Evolutionary conservation across 1,140 invertebrate genomes (phyloP), one percentile per base, ranked within the genome.

Genomic region (Zaprionus camerounensis): DNA sequence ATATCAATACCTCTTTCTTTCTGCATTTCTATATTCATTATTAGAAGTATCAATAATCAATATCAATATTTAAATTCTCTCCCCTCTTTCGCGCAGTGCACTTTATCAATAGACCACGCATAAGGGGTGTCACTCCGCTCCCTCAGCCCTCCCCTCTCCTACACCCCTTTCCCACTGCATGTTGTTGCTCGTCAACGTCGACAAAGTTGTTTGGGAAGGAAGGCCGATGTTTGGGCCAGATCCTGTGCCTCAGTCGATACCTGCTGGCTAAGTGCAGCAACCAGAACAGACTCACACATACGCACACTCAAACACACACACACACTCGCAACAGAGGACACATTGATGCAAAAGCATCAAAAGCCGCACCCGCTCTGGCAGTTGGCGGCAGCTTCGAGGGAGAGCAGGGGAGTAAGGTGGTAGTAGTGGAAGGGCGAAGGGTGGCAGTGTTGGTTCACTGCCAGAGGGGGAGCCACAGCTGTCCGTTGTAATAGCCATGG

Each of bases 311-410:
- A 15, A 38, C 12, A 49, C 49, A 22, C 24, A 57, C 51, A 38
- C 36, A 51, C 4, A 49, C 36, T 49, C 5, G 22, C 1, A 22
- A 20, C 20, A 57, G 55, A 58, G 72, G 72, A 64, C 61, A 75
- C 72, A 75, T 71, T 75, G 72, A 75, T 75, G 72, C 72, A 75
- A 71, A 75, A 75, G 72, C 72, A 75, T 75, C 72, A 75, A 75
- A 75, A 75, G 67, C 72, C 72, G 72, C 72, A 75, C 71, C 71
- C 71, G 71, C 57, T 74, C 46, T 20, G 22, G 24, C 41, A 24
- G 17, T 15, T 3, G 26, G 56, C 24, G 62, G 38, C 26, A 69
- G 22, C 34, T 12, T 15, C 22, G 34, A 57, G 46, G 11, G 12
- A 17, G n/a, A 7, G 36, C 55, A 34, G 7, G 2, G 2, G 20